Base-by-base conservation (phyloP, 2,797 vertebrate species). In the Phrynocephalus guinanensis region DNA sequence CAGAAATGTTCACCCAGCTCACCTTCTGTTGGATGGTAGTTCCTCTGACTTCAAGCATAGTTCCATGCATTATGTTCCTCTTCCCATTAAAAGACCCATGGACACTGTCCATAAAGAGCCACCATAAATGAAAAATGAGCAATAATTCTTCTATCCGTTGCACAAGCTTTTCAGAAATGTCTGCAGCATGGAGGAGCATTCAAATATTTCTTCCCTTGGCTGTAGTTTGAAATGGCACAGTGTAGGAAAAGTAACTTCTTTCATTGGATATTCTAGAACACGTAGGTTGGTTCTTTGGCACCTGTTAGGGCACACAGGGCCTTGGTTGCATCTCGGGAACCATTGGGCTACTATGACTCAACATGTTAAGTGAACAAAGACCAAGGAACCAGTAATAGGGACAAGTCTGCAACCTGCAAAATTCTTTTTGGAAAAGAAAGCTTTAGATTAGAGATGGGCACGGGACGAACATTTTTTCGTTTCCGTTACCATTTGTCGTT, bases 401-500 rank as follows among this genome's bases (percentile, higher is more conserved):
- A 86, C 28, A 15, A 73, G 79, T 90, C 89, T 85, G 82, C 89
- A 81, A 52, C 30, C 75, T 18, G 8, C 75, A 78, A 48, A 1
- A 86, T 11, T 76, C 0, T 0, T 10, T 33, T 79, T 66, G 83
- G 79, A 86, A 86, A 87, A 79, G 86, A 38, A 88, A 78, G 71
- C 82, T 24, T 60, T 44, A 67, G 78, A 63, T 33, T 2, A 33
- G 33, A 33, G 33, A 33, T 33, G 33, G 33, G 33, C 33, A 33
- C 33, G 33, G 33, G 33, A 33, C 2, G 33, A 33, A 33, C 33
- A 33, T 33, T 33, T 33, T 33, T 33, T 33, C 33, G 2, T 33
- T 33, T 33, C 33, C 33, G 33, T 33, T 33, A 33, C 33, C 33
- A 33, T 33, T 33, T 33, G 33, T 33, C 33, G 33, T 33, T 33